Evolutionary conservation across 2,888 invertebrate genomes (phyloP), one percentile per base, ranked within the genome.

Genomic region (Seira ritae): DNA sequence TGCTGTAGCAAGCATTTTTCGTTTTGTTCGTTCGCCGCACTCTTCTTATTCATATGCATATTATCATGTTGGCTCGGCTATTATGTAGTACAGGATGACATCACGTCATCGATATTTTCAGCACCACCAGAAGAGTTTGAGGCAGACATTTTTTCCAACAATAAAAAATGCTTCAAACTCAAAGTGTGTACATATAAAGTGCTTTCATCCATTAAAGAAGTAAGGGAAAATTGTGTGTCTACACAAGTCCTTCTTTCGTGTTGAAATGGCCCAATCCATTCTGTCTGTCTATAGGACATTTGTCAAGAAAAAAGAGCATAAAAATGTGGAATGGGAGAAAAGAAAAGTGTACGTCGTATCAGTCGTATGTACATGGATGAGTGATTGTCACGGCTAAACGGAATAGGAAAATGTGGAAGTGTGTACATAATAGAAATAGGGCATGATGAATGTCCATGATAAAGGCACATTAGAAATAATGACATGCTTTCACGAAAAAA

Each of bases 71-170:
- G n/a, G n/a, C n/a, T n/a, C n/a, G n/a, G n/a, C n/a, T n/a, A n/a
- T n/a, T n/a, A n/a, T n/a, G n/a, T n/a, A n/a, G n/a, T n/a, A 72
- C 31, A 72, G 42, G 42, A 42, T 42, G 42, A 42, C 42, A 42
- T 42, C 72, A 67, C 42, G 72, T 79, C 79, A 65, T 55, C 71
- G 79, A 79, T 72, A 67, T 72, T 78, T 72, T 79, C 79, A 66
- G 72, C 71, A 79, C 79, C 79, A 70, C 79, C 79, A 70, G 71
- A n/a, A n/a, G n/a, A n/a, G n/a, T n/a, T n/a, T n/a, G n/a, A n/a
- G n/a, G n/a, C n/a, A n/a, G n/a, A 65, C 67, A 65, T n/a, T n/a
- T 65, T 72, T 72, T 65, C 60, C 55, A 42, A 42, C 42, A 42
- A 42, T 42, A 42, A 42, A 42, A 42, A 42, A 42, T 42, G 42